Conservation (phyloP, 2,113 vertebrate species). For the Dipodomys stephensi region DNA sequence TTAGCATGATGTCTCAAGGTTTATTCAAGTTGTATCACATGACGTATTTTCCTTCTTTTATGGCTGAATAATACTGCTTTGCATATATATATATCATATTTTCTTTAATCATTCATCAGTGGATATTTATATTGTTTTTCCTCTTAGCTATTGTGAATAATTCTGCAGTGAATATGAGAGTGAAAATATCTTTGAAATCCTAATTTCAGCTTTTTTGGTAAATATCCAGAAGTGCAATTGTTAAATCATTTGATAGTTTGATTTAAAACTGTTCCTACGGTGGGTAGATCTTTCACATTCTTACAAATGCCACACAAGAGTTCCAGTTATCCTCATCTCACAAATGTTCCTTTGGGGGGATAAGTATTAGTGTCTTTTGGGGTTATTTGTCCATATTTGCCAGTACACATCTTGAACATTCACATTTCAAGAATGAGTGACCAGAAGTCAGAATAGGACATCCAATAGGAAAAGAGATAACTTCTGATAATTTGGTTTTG, state of each 20-base stretch:
- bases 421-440: neutral
- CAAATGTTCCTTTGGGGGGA: neutral
- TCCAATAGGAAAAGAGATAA: neutral
- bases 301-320: neutral
- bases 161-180: neutral
- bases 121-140: neutral
- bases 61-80: neutral
- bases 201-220: neutral
- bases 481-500: neutral
- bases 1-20: neutral
- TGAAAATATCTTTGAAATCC: neutral
- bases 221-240: neutral
- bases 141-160: neutral
- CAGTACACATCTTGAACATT: neutral
- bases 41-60: neutral
- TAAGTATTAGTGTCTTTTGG: neutral
- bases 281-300: neutral
- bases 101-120: neutral
- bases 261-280: neutral
- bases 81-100: neutral
- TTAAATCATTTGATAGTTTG: neutral
- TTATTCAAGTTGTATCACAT: neutral
- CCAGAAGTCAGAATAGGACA: neutral
- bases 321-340: neutral
- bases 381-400: neutral